Conservation (phyloP, 2,888 invertebrate genomes). For the Heliconius hortense region DNA sequence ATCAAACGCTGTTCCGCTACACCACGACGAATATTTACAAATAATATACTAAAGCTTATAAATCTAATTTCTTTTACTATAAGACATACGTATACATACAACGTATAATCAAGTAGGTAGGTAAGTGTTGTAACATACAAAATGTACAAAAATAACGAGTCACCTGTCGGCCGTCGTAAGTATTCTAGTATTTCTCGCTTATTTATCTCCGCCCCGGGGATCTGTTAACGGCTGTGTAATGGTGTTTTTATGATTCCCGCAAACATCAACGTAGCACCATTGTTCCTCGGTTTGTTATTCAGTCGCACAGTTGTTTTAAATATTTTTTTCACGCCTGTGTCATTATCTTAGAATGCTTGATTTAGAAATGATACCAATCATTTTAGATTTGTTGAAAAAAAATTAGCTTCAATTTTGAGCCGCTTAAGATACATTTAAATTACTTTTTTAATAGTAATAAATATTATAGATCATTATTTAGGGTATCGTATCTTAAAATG, state of each 20-base stretch:
- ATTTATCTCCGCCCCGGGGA: conserved; percentile 40
- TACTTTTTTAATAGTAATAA: neutral
- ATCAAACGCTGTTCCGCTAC: neutral
- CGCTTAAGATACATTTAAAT: neutral
- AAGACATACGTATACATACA: neutral
- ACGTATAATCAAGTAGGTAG: conserved; percentile 28
- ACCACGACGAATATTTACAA: neutral
- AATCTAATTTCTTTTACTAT: neutral
- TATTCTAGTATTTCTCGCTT: conserved; percentile 39
- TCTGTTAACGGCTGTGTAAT: conserved; percentile 45
- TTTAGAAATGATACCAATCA: conserved; percentile 4
- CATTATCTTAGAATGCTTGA: conserved; percentile 27
- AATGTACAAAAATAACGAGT: conserved; percentile 33
- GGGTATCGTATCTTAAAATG: neutral
- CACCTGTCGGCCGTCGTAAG: conserved; percentile 36
- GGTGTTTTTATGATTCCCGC: conserved; percentile 46
- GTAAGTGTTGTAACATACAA: conserved; percentile 26
- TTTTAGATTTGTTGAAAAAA: neutral
- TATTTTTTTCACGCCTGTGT: conserved; percentile 36
- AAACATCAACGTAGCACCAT: conserved; percentile 41
- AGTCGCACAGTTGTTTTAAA: conserved; percentile 34
- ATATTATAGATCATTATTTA: neutral
- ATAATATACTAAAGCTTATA: neutral
- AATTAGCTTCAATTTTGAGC: neutral
- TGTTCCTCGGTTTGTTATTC: conserved; percentile 40